Base-by-base conservation (phyloP, 2,888 invertebrate genomes). In the Barypeithes pellucidus region DNA sequence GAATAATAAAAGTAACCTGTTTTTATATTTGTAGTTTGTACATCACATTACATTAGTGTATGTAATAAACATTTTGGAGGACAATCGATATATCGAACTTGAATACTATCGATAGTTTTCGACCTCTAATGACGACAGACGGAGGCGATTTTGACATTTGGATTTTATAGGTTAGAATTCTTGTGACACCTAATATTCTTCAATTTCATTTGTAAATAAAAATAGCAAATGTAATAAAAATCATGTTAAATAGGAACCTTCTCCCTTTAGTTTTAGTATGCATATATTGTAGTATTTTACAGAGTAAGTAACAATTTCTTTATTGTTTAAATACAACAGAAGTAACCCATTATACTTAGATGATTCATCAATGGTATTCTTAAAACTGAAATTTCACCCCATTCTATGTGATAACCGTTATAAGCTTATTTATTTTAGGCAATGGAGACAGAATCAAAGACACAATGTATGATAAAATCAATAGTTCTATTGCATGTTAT, bases 401-500 rank as follows among this genome's bases (percentile, higher is more conserved):
- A n/a, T n/a, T n/a, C n/a, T n/a, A n/a, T n/a, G n/a, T n/a, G n/a
- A n/a, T n/a, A n/a, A n/a, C n/a, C n/a, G n/a, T 24, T 57, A 11
- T 14, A 16, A 57, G 12, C 24, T 52, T 47, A 41, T 52, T 2
- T 72, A 76, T 81, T 81, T 59, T 78, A 91, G 91, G 81, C 70
- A 83, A 82, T 79, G 86, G 88, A 63, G 89, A 90, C 81, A 88
- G 94, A 79, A 90, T 92, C n/a, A 92, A 91, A 83, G 92, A 93
- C 81, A 92, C 92, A 87, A 95, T 96, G 88, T 96, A 95, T 82
- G 90, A 91, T 79, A 86, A 90, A 11, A 91, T 96, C 66, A 88
- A 89, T 79, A 93, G 92, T 57, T 90, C 91, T 54, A 88, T 90
- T 69, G 91, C 93, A 63, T 99, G 99, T 87, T 96, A 96, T 84